phyloP scores from a whole-genome alignment of 2,113 vertebrate species.

The Cyrtonyx montezumae region DNA sequence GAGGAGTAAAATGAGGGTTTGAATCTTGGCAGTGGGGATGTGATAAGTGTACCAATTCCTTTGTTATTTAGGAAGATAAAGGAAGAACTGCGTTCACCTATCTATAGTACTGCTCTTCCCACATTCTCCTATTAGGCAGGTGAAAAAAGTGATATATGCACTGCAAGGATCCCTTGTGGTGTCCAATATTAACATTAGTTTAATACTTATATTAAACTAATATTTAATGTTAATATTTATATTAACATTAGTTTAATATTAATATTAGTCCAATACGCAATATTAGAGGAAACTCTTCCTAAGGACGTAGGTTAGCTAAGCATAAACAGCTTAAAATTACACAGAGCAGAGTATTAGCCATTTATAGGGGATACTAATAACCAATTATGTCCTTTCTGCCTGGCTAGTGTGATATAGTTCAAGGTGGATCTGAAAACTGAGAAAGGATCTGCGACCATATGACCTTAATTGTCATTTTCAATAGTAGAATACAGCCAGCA shows the following conservation, averaged over 20 bases:
- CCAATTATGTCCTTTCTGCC: slow-evolving; percentile 6
- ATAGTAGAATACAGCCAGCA: slow-evolving; percentile 8
- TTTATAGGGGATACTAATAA: background rate
- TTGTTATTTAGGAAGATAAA: background rate
- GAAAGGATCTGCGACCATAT: background rate
- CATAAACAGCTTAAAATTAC: background rate
- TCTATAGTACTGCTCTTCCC: background rate
- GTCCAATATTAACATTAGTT: too few species aligned
- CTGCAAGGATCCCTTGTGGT: background rate
- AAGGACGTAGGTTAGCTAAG: slow-evolving; percentile 13
- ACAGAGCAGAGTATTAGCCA: background rate
- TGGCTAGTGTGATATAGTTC: background rate
- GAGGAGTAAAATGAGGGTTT: background rate
- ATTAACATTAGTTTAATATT: too few species aligned
- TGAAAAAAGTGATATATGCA: background rate
- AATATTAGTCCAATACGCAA: too few species aligned
- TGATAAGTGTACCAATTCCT: background rate
- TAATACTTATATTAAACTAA: too few species aligned
- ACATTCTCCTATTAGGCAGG: background rate
- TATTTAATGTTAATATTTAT: too few species aligned
- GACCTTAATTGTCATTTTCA: slow-evolving; percentile 41
- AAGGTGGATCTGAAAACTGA: slow-evolving; percentile 46
- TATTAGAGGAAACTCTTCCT: background rate
- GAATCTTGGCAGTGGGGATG: background rate
- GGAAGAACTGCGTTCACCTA: background rate